Percentiles rank a stretch among this genome's conserved stretches.
Evolutionary conservation across 2,888 invertebrate genomes (phyloP).

Genomic region (Pheosia gnoma): DNA sequence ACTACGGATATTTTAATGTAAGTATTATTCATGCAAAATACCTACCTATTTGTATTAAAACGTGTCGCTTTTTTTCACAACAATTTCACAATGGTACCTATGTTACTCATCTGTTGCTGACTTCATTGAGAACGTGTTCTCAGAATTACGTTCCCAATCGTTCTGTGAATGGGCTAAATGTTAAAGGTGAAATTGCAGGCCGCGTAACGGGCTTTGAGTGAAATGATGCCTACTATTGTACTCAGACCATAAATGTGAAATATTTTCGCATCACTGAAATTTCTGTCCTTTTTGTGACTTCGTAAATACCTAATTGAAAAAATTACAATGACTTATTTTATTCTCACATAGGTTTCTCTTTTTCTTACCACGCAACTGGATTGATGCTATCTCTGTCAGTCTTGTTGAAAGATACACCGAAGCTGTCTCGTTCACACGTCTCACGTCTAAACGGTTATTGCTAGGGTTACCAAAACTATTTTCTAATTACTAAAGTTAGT

Average conservation of each 20-base stretch:
- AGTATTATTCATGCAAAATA: too few species aligned
- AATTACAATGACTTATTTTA: conserved; percentile 37
- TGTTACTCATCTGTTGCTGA: conserved; percentile 25
- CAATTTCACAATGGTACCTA: conserved; percentile 5
- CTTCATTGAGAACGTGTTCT: conserved; percentile 31
- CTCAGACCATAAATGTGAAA: conserved; percentile 1
- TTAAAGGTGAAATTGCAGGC: conserved; percentile 18
- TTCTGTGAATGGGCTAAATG: conserved; percentile 29
- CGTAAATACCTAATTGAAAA: conserved; percentile 21
- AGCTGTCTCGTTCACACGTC: conserved; percentile 40
- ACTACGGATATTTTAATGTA: not conserved
- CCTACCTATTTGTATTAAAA: not conserved
- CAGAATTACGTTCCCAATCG: conserved; percentile 34
- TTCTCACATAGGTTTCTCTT: conserved; percentile 46
- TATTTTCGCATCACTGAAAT: conserved; percentile 4
- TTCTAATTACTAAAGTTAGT: not conserved
- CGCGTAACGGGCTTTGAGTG: conserved; percentile 1
- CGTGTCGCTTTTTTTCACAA: conserved; percentile 16
- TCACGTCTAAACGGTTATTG: conserved; percentile 35
- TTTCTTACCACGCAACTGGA: conserved; percentile 41
- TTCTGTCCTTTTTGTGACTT: conserved; percentile 5
- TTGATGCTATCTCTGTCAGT: conserved; percentile 43
- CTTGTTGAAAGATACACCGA: conserved; percentile 24
- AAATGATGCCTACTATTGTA: conserved; percentile 6
- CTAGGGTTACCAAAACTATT: conserved; percentile 31